Evolutionary conservation across 2,888 invertebrate species (phyloP), one percentile per base, ranked within the genome.

Genomic region (Ditylenchus weischeri): DNA sequence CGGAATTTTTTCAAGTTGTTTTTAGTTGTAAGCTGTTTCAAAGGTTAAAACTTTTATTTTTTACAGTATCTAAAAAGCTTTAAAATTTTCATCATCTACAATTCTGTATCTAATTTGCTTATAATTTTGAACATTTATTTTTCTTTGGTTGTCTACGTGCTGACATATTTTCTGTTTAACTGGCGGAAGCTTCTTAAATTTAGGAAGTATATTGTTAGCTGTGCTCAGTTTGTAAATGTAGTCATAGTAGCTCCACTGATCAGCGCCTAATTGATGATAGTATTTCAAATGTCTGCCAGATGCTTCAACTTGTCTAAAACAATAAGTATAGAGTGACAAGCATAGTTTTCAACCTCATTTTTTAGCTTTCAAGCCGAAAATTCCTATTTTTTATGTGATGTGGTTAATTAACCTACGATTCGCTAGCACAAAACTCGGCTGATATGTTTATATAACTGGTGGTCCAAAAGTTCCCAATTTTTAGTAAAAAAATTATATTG

Each of bases 221-320:
- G 43, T 54, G 21, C 51, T 63, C 36, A 75, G 18, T 54, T 73
- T 65, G 4, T 74, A 70, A 19, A 78, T 64, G 57, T 71, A 57
- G 6, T 59, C 63, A 66, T 75, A 70, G 58, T 77, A 78, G 0
- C 69, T 69, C 78, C 78, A 78, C 64, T 78, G 78, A 18, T 72
- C 74, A 36, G 66, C 62, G 29, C 66, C 68, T 5, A 78, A 73
- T 8, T 69, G 60, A 69, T 78, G 78, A 61, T 69, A 78, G 68
- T 70, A 63, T 11, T 57, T 65, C 13, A 59, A 43, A 5, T 59
- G 68, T 11, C 21, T 21, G 18, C 47, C 57, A 0, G 62, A 23
- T 8, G 23, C 49, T 13, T 69, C 43, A 29, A 69, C 11, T 18
- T 49, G n/a, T 23, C 69, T 69, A 36, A 57, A 69, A 58, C 6